phyloP scores from a whole-genome alignment of 2,797 vertebrate genomes.

The Huso huso region DNA sequence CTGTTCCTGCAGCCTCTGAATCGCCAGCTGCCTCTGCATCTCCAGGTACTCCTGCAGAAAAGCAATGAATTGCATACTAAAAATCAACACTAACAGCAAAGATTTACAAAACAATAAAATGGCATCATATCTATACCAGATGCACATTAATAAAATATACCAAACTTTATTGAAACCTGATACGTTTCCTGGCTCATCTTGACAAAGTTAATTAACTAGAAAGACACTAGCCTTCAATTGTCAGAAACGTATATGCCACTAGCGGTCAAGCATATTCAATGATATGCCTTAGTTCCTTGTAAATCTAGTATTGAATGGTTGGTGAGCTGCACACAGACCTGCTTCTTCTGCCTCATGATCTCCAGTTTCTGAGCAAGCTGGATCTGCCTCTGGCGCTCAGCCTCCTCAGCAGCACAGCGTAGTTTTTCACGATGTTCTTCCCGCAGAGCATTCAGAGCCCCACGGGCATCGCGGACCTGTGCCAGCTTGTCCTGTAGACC shows the following conservation, averaged over 20 bases:
- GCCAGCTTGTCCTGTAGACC: slow-evolving; percentile 96
- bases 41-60: slow-evolving; percentile 83
- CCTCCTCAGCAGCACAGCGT: slow-evolving; percentile 82
- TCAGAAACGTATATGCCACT: no score
- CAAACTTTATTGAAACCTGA: no score
- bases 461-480: slow-evolving; percentile 88
- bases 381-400: slow-evolving; percentile 91
- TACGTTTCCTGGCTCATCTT: no score
- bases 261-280: no score
- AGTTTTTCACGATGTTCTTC: slow-evolving; percentile 94
- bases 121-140: no score
- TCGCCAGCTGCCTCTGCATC: slow-evolving; percentile 93
- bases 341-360: slow-evolving; percentile 98
- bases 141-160: no score
- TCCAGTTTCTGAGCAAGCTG: slow-evolving; percentile 94
- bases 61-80: slow-evolving; percentile 8
- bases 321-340: slow-evolving; percentile 51
- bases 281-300: no score
- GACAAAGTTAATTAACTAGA: not conserved
- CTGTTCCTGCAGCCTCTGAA: slow-evolving; percentile 95
- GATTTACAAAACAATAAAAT: no score
- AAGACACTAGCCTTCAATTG: no score
- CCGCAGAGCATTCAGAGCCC: slow-evolving; percentile 83
- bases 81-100: no score
- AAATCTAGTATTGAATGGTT: no score